Percentiles rank a stretch among this genome's conserved stretches.
These are phyloP conservation scores for Calyptomena viridis DNA, from an alignment of 2,113 vertebrate species.

Conservation along the genomic window DNA sequence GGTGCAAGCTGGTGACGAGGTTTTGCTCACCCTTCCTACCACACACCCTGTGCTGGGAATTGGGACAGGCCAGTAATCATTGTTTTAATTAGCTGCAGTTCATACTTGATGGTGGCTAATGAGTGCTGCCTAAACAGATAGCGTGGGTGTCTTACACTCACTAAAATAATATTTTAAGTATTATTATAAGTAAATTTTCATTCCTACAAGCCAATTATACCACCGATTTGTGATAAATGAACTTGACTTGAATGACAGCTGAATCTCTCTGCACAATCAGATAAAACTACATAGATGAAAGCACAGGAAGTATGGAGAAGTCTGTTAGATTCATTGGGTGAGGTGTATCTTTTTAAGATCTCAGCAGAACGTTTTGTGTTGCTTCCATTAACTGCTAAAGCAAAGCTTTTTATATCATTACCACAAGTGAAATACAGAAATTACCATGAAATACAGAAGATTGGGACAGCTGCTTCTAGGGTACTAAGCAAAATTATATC, in stretches of 20 bases:
- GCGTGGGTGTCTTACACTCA: not conserved
- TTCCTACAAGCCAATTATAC: not conserved
- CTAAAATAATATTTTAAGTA: not conserved
- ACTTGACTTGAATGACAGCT: not conserved
- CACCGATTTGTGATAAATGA: not conserved
- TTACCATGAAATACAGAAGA: not conserved
- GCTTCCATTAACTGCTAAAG: not conserved
- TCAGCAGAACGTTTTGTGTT: not conserved
- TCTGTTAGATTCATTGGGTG: not conserved
- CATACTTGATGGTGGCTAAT: not conserved
- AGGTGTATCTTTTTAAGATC: not conserved
- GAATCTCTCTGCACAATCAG: not conserved
- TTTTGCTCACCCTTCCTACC: not conserved
- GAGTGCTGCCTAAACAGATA: not conserved
- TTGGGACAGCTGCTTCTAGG: not conserved
- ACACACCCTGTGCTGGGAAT: not conserved
- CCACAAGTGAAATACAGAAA: too few relatives aligned
- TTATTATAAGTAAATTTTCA: not conserved
- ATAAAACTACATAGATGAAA: not conserved
- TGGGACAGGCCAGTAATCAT: fast-evolving
- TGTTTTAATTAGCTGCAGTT: not conserved
- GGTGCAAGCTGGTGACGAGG: not conserved
- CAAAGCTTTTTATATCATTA: not conserved
- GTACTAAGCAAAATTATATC: not conserved
- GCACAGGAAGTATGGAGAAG: not conserved